Evolutionary conservation across 2,113 vertebrate species (phyloP).

Genomic region (Notarius lentiginosus): DNA sequence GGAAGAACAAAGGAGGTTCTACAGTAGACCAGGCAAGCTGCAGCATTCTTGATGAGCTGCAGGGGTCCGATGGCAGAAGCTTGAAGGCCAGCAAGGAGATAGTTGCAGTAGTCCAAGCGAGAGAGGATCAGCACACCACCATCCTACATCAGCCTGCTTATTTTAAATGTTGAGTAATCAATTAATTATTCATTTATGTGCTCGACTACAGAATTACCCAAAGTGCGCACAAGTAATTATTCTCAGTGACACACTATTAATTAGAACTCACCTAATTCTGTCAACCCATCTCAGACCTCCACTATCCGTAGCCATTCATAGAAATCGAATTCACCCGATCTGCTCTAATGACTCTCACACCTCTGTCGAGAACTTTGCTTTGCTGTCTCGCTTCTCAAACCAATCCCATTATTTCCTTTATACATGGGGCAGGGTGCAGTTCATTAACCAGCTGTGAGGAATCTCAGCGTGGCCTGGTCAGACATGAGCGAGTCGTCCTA

Average conservation of each 20-base stretch:
- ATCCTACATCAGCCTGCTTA: background rate
- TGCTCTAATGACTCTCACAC: background rate
- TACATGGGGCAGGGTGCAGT: slow-evolving; percentile 44
- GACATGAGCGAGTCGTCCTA: slow-evolving; percentile 45
- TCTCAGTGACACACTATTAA: background rate
- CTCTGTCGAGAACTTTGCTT: background rate
- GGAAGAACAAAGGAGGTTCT: too few species aligned
- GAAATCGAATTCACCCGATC: background rate
- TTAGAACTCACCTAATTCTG: background rate
- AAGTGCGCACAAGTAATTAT: background rate
- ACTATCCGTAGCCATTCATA: background rate
- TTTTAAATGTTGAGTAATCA: background rate
- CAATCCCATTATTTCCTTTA: slow-evolving; percentile 47
- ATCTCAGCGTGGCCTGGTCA: background rate
- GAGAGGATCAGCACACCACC: too few species aligned
- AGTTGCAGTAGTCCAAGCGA: too few species aligned
- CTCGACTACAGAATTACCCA: background rate
- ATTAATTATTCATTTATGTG: background rate
- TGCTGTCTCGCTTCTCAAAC: background rate
- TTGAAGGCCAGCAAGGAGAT: too few species aligned
- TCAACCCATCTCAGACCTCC: background rate
- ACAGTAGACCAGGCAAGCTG: too few species aligned
- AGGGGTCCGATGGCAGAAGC: too few species aligned
- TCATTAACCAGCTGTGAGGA: slow-evolving; percentile 55
- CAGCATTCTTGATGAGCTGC: too few species aligned